These are phyloP conservation scores for Lysandra coridon DNA, from an alignment of 2,888 invertebrate species.

Conservation along the genomic window DNA sequence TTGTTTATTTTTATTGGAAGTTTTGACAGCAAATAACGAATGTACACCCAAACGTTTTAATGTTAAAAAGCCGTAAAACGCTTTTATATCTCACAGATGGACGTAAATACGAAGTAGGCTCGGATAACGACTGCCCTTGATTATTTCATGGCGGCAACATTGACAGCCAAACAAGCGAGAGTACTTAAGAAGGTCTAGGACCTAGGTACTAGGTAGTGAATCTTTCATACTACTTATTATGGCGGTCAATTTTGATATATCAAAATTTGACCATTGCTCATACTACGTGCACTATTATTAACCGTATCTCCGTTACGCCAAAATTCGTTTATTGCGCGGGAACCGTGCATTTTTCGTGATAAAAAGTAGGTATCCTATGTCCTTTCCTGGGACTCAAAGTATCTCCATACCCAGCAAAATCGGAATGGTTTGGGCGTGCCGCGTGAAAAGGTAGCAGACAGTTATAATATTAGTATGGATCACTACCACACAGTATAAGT, in stretches of 20 bases:
- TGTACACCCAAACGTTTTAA: slow-evolving; percentile 34
- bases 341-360: too few relatives aligned
- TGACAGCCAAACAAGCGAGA: not conserved
- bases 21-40: slow-evolving; percentile 38
- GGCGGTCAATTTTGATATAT: not conserved
- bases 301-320: too few relatives aligned
- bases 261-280: not conserved
- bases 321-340: too few relatives aligned
- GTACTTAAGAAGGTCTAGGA: too few relatives aligned
- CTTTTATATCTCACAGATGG: slow-evolving; percentile 35
- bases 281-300: too few relatives aligned
- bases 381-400: too few relatives aligned
- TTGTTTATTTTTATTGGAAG: slow-evolving; percentile 31
- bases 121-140: slow-evolving; percentile 12
- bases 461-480: not conserved
- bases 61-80: slow-evolving; percentile 37
- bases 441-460: too few relatives aligned
- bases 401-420: too few relatives aligned
- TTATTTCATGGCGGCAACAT: not conserved
- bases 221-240: not conserved
- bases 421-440: too few relatives aligned
- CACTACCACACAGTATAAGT: not conserved
- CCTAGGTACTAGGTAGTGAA: not conserved
- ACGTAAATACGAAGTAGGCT: slow-evolving; percentile 33
- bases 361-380: too few relatives aligned